phyloP scores from a whole-genome alignment of 2,888 invertebrate species.

The Hetaerina titia region DNA sequence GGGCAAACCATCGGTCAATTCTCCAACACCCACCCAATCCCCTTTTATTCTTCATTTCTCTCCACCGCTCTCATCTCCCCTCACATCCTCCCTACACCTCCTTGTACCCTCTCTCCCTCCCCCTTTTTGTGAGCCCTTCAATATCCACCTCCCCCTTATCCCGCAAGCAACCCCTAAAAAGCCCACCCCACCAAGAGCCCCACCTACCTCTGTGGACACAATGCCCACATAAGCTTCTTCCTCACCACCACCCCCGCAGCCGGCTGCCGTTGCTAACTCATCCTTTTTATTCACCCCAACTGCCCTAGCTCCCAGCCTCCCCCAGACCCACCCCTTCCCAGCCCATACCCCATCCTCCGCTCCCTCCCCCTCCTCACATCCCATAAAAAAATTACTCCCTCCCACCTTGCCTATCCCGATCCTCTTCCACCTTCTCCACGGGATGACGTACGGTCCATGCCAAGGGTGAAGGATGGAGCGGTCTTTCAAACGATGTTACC shows the following conservation, averaged over 20 bases:
- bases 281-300: neutral
- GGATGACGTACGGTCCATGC: constrained; percentile 61
- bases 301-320: neutral
- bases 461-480: constrained; percentile 66
- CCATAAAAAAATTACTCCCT: constrained; percentile 45
- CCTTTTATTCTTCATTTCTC: neutral
- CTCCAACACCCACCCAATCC: neutral
- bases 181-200: neutral
- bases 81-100: neutral
- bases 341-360: neutral
- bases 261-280: constrained; percentile 39
- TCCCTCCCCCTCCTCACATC: neutral
- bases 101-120: neutral
- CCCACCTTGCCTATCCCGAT: neutral
- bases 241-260: neutral
- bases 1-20: constrained; percentile 23
- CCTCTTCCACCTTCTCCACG: constrained; percentile 30
- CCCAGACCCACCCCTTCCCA: neutral
- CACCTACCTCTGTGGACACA: neutral
- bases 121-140: neutral
- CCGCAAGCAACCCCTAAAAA: neutral
- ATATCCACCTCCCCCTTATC: constrained; percentile 10
- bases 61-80: neutral
- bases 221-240: constrained; percentile 49
- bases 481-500: constrained; percentile 65